A percentile compares a stretch with the other conserved stretches of the same genome.
These are phyloP conservation scores for Tichodroma muraria DNA, from an alignment of 2,113 vertebrate species.

Conservation along the genomic window DNA sequence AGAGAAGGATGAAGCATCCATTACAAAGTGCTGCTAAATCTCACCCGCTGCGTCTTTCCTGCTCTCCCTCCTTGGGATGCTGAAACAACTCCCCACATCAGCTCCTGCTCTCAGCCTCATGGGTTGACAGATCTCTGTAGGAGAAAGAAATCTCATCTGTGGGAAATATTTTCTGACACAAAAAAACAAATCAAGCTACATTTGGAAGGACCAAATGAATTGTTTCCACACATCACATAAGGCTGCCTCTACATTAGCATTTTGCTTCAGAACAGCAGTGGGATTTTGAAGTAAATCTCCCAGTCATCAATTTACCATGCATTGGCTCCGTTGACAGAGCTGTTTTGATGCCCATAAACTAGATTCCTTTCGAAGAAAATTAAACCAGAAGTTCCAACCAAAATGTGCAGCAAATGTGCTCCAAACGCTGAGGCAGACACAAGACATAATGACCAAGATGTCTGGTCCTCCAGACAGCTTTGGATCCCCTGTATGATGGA, in stretches of 20 bases:
- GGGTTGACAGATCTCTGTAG: neutral
- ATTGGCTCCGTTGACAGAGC: neutral
- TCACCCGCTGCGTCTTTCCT: neutral
- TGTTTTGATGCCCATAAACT: neutral
- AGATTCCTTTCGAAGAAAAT: neutral
- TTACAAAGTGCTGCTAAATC: neutral
- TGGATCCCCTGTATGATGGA: rapidly evolving
- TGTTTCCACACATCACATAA: conserved; percentile 32
- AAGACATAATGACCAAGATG: neutral
- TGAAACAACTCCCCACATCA: neutral
- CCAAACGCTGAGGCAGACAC: neutral
- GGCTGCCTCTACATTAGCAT: conserved; percentile 14
- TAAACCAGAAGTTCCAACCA: neutral
- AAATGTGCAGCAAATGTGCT: neutral
- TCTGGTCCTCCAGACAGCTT: neutral
- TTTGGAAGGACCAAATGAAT: conserved; percentile 21
- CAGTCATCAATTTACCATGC: neutral
- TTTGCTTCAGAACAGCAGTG: conserved; percentile 7
- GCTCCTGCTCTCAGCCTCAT: neutral
- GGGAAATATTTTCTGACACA: conserved; percentile 2
- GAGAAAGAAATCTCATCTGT: neutral
- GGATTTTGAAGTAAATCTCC: conserved; percentile 35
- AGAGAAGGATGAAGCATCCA: neutral
- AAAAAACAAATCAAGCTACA: neutral
- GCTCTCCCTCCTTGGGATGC: neutral